Conservation (phyloP, 2,113 vertebrate species). For the Poeciliopsis occidentalis region DNA sequence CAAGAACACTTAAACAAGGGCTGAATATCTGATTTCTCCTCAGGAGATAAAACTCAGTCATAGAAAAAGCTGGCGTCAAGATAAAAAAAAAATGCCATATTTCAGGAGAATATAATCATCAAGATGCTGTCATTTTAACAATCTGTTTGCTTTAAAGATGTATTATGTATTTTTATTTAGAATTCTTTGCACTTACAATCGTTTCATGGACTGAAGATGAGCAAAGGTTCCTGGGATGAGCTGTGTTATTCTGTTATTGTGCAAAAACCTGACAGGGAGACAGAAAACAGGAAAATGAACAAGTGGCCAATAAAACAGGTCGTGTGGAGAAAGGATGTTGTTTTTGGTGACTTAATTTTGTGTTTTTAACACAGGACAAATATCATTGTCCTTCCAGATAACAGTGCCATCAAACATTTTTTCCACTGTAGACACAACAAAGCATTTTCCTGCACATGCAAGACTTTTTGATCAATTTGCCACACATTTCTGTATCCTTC, state of each 20-base stretch:
- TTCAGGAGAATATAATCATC: neutral
- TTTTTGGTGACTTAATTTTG: slow-evolving; percentile 1
- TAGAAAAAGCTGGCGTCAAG: neutral
- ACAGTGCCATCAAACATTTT: neutral
- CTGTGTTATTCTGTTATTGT: slow-evolving; percentile 97
- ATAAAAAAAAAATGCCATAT: neutral
- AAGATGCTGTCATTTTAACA: neutral
- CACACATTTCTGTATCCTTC: neutral
- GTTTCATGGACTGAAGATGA: slow-evolving; percentile 94
- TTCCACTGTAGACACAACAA: neutral
- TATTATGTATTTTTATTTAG: neutral
- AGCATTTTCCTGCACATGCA: slow-evolving; percentile 9
- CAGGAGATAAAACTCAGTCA: neutral
- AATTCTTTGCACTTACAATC: slow-evolving; percentile 87
- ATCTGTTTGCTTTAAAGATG: neutral
- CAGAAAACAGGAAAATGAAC: slow-evolving; percentile 4
- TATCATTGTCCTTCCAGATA: slow-evolving; percentile 35
- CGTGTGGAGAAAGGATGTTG: neutral
- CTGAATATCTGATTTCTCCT: neutral
- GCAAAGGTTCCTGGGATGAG: slow-evolving; percentile 92
- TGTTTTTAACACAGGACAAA: slow-evolving; percentile 20
- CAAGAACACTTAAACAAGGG: no score
- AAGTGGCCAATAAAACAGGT: neutral
- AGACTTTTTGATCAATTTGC: neutral
- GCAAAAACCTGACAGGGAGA: slow-evolving; percentile 87